Conservation (phyloP, 1,140 invertebrate genomes). For the Brachionus koreanus region DNA sequence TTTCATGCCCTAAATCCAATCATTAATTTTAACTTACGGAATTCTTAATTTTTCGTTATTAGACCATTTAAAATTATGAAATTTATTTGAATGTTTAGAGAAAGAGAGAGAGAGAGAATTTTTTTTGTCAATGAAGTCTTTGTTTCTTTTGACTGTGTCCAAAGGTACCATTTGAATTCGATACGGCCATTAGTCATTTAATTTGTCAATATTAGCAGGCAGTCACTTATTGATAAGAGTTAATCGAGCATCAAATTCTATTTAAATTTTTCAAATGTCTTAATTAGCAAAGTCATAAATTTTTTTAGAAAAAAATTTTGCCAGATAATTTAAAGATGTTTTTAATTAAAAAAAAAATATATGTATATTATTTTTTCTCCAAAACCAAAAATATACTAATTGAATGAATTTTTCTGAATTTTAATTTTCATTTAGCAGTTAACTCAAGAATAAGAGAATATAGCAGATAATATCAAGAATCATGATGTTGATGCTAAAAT, state of each 20-base stretch:
- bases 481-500: background rate
- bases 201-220: background rate
- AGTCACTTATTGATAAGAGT: background rate
- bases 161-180: background rate
- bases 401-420: too few species aligned
- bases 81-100: background rate
- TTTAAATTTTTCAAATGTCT: background rate
- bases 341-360: background rate
- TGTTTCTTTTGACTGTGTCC: too few species aligned
- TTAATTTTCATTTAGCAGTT: background rate
- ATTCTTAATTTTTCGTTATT: background rate
- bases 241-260: background rate
- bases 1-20: background rate
- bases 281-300: background rate
- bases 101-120: too few species aligned
- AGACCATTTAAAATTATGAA: background rate
- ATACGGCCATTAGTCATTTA: background rate
- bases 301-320: background rate
- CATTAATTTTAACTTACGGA: slow-evolving; percentile 3
- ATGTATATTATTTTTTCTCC: too few species aligned
- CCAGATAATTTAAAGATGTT: background rate
- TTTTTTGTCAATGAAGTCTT: too few species aligned
- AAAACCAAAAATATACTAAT: too few species aligned
- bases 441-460: background rate
- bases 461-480: background rate